A percentile compares a stretch with the other conserved stretches of the same genome.
phyloP scores from a whole-genome alignment of 92 coral and sea anemone species.

The Actinernus sp. region DNA sequence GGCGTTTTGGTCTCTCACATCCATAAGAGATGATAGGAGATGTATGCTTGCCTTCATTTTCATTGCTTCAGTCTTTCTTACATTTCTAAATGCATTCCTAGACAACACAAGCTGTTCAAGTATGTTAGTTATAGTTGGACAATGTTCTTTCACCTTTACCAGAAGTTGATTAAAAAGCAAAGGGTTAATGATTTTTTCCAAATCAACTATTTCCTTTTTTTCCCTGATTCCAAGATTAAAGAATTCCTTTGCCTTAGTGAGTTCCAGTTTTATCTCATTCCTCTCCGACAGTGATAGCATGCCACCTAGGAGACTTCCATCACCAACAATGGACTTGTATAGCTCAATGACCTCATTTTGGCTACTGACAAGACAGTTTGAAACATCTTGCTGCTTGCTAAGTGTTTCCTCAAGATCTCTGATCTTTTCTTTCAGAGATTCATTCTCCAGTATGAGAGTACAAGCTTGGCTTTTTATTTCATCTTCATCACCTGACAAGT shows the following conservation, averaged over 20 bases:
- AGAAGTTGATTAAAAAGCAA: slow-evolving; percentile 32
- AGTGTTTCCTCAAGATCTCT: neutral
- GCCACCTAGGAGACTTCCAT: slow-evolving; percentile 38
- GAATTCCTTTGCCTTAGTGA: slow-evolving; percentile 31
- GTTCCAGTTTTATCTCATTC: slow-evolving; percentile 26
- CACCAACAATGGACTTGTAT: slow-evolving; percentile 9
- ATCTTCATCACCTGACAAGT: too few relatives aligned
- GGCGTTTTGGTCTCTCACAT: slow-evolving; percentile 19
- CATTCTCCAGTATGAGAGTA: neutral
- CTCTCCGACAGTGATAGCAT: slow-evolving; percentile 47
- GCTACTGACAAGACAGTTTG: neutral
- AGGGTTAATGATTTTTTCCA: slow-evolving; percentile 21
- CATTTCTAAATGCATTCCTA: slow-evolving; percentile 21
- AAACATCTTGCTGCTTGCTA: neutral
- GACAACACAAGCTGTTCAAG: slow-evolving; percentile 43
- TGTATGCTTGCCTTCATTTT: slow-evolving; percentile 56
- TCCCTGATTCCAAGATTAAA: slow-evolving; percentile 25
- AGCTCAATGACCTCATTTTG: slow-evolving; percentile 23
- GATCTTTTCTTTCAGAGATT: neutral
- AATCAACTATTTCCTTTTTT: slow-evolving; percentile 19
- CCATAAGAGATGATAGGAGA: slow-evolving; percentile 41
- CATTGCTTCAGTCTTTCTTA: slow-evolving; percentile 18
- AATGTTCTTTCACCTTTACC: slow-evolving; percentile 13
- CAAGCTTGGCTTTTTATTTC: neutral
- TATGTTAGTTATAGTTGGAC: slow-evolving; percentile 47